These are phyloP conservation scores for Achatina immaculata DNA, from an alignment of 1,140 invertebrate genomes.

Conservation along the genomic window DNA sequence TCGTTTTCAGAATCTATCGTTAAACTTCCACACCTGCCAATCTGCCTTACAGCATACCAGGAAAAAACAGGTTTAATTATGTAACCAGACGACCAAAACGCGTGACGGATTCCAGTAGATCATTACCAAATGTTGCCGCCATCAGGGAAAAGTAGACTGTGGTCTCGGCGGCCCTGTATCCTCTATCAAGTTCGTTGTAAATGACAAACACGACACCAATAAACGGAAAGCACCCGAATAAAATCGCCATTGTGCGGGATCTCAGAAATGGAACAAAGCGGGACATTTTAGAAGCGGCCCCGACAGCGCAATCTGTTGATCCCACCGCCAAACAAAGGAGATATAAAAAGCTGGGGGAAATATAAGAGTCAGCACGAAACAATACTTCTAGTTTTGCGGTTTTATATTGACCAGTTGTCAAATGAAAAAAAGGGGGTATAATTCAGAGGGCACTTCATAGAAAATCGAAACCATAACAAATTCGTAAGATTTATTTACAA, in stretches of 20 bases:
- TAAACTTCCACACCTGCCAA: neutral
- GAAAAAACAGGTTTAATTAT: neutral
- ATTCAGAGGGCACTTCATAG: too few relatives aligned
- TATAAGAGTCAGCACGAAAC: neutral
- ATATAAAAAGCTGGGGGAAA: neutral
- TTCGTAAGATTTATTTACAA: neutral
- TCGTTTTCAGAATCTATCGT: neutral
- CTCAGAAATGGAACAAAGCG: neutral
- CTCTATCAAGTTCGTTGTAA: neutral
- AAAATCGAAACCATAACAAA: neutral
- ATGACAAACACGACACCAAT: neutral
- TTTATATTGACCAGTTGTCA: neutral
- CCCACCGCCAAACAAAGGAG: neutral
- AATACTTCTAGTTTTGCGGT: neutral
- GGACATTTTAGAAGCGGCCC: neutral
- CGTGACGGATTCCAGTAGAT: neutral
- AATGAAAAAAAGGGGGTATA: too few relatives aligned
- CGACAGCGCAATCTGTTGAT: neutral
- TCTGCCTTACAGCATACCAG: neutral
- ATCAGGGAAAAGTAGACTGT: neutral
- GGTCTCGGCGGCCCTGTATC: neutral
- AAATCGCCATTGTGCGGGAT: neutral
- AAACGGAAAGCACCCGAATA: neutral
- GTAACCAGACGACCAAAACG: neutral
- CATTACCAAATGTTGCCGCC: constrained; percentile 1